Conservation (phyloP, 2,113 vertebrate species). For the Petroica traversi region DNA sequence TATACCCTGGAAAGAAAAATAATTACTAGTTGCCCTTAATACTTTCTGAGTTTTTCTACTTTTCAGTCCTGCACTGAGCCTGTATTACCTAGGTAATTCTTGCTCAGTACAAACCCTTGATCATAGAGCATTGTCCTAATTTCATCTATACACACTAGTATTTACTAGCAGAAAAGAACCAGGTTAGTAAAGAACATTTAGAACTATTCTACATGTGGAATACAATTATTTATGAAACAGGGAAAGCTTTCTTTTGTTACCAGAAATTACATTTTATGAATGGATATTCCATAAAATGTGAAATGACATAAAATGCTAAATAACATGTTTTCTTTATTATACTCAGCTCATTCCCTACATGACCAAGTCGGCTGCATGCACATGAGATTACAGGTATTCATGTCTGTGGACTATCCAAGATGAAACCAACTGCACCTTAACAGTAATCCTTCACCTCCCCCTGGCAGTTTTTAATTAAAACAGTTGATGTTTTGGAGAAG, state of each 20-base stretch:
- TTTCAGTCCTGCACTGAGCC: neutral
- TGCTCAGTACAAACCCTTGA: neutral
- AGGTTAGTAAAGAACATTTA: too few species aligned
- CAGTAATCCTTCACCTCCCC: neutral
- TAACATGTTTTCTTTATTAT: neutral
- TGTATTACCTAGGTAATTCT: neutral
- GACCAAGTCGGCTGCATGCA: neutral
- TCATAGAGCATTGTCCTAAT: neutral
- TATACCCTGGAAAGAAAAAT: neutral
- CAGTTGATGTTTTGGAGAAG: neutral
- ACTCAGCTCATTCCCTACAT: neutral
- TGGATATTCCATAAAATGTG: neutral
- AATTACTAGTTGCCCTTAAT: neutral
- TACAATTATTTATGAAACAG: neutral
- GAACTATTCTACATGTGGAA: neutral
- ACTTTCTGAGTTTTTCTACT: neutral
- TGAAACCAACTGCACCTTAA: conserved; percentile 11
- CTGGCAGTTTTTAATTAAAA: conserved; percentile 38
- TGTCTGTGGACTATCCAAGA: neutral
- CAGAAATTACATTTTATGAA: neutral
- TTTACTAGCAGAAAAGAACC: neutral
- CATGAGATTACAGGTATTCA: neutral
- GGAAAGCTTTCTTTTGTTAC: neutral
- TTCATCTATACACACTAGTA: neutral
- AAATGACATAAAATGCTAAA: neutral